These are phyloP conservation scores for Orthonyx spaldingii DNA, from an alignment of 2,113 vertebrate genomes.

Conservation along the genomic window DNA sequence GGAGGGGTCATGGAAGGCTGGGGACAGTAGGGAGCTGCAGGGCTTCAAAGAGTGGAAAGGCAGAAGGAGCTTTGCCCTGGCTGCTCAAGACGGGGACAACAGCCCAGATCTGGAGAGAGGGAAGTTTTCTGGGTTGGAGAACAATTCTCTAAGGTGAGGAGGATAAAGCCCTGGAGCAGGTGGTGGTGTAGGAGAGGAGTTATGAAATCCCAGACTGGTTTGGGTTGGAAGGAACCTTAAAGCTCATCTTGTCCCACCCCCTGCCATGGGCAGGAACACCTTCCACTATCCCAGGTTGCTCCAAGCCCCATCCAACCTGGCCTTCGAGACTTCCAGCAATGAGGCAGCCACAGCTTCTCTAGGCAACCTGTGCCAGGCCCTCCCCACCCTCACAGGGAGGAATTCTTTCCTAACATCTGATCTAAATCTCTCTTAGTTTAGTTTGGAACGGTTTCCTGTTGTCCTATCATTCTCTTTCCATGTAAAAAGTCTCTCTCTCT, in stretches of 20 bases:
- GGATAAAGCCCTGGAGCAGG: background rate
- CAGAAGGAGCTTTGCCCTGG: background rate
- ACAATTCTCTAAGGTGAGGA: background rate
- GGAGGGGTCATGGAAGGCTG: accelerated
- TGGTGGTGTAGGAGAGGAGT: background rate
- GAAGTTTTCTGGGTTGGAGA: background rate
- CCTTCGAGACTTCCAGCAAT: background rate
- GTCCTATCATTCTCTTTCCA: background rate
- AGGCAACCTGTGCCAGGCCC: background rate
- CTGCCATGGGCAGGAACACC: background rate
- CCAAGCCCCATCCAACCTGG: accelerated
- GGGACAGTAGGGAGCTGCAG: background rate
- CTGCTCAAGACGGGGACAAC: background rate
- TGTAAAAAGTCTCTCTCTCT: background rate
- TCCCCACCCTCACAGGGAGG: accelerated
- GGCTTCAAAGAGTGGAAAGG: background rate
- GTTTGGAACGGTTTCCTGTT: background rate
- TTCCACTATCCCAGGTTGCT: background rate
- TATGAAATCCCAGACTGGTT: background rate
- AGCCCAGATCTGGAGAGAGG: background rate
- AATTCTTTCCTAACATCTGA: background rate
- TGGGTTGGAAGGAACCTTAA: background rate
- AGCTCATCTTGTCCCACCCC: background rate
- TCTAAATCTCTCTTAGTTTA: background rate
- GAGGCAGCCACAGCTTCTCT: background rate